Evolutionary conservation across 2,888 invertebrate genomes (phyloP).

Genomic region (Omphaloscelis lunosa): DNA sequence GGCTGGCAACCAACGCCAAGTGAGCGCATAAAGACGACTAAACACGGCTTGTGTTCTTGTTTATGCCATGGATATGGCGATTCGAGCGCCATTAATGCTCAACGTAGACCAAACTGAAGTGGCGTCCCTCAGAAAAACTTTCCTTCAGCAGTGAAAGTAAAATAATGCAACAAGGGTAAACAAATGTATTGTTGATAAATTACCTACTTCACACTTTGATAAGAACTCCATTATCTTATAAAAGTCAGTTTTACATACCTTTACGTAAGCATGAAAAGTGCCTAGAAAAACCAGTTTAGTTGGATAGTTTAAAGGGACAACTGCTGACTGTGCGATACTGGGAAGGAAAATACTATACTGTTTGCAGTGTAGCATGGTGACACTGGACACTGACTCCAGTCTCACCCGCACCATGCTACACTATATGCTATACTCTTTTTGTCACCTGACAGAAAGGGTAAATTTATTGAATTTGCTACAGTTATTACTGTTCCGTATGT

Average conservation of each 20-base stretch:
- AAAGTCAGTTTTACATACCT: too few relatives aligned
- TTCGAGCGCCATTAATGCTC: neutral
- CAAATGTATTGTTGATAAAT: neutral
- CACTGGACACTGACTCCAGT: too few relatives aligned
- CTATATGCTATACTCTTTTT: too few relatives aligned
- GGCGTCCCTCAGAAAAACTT: neutral
- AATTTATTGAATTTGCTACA: too few relatives aligned
- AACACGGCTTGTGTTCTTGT: neutral
- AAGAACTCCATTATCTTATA: neutral
- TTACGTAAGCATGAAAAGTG: neutral
- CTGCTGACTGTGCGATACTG: neutral
- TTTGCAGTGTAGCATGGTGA: too few relatives aligned
- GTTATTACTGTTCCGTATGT: too few relatives aligned
- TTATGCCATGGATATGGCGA: neutral
- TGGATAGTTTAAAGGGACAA: neutral
- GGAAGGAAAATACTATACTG: neutral
- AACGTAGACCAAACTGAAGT: neutral
- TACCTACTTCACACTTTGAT: neutral
- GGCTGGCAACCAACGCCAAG: neutral
- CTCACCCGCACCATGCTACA: too few relatives aligned
- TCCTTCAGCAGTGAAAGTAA: neutral
- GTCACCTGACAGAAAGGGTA: too few relatives aligned
- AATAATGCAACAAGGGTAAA: neutral
- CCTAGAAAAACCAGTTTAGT: neutral
- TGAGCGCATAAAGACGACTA: neutral